A percentile compares a stretch with the other conserved stretches of the same genome.
Evolutionary conservation across 2,888 invertebrate genomes (phyloP).

Genomic region (Tachystola acroxantha): DNA sequence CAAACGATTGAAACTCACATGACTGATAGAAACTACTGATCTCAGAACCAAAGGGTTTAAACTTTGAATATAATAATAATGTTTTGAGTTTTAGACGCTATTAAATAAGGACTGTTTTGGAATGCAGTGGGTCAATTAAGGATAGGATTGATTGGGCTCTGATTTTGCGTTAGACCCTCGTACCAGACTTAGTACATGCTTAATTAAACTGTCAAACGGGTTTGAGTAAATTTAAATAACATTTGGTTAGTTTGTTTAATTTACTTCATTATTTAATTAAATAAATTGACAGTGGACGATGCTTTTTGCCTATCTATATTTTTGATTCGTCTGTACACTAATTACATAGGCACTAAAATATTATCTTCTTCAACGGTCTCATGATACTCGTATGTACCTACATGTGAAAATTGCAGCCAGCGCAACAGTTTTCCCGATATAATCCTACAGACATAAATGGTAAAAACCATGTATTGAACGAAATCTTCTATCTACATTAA

Average conservation of each 20-base stretch:
- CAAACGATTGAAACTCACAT: conserved; percentile 8
- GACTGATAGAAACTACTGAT: conserved; percentile 4
- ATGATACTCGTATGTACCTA: no score
- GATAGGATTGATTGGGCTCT: conserved; percentile 34
- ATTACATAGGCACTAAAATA: no score
- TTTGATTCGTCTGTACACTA: no score
- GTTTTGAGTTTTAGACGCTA: neutral
- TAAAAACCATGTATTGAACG: no score
- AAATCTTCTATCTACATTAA: no score
- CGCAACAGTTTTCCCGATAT: no score
- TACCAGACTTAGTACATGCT: conserved; percentile 37
- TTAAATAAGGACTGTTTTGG: conserved; percentile 14
- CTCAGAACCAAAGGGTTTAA: conserved; percentile 10
- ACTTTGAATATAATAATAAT: conserved; percentile 6
- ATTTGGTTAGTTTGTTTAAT: conserved; percentile 21
- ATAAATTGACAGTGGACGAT: no score
- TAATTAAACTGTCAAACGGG: conserved; percentile 46
- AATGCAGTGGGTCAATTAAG: conserved; percentile 14
- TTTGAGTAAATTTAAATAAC: conserved; percentile 22
- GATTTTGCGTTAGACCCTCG: conserved; percentile 37
- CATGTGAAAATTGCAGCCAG: no score
- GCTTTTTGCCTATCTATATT: no score
- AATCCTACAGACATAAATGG: no score
- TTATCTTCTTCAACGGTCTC: no score
- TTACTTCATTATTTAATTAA: conserved; percentile 6